Evolutionary conservation across 2,113 vertebrate species (phyloP), one percentile per base, ranked within the genome.

Genomic region (Hymenochirus boettgeri): DNA sequence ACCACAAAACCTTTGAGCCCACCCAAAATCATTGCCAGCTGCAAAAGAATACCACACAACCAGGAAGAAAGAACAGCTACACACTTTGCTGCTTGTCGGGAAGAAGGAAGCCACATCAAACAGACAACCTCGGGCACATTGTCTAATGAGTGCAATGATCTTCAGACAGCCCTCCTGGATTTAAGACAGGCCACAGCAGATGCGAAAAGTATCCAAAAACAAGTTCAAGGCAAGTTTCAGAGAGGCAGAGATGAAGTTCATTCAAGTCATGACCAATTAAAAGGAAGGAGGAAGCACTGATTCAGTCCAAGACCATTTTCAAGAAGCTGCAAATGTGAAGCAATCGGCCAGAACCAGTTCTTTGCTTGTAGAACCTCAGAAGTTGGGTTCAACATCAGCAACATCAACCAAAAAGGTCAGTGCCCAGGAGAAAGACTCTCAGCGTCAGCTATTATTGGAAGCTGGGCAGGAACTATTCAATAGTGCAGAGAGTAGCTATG

Each of bases 341-440:
- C 67, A 66, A 50, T 71, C 75, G 15, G 63, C 62, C 56, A 75
- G 61, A 56, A 62, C 69, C 22, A 69, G 58, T 31, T 57, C 48
- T 59, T 77, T 37, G 37, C 65, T 62, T 52, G 76, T 82, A 46
- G 78, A 85, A 50, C 23, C 77, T 56, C 42, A 77, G 67, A 79
- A 78, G 31, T 80, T 77, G 47, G 78, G 80, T 56, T 74, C 79
- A 72, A n/a, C 76, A 77, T 80, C 71, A 55, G 25, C 78, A 71
- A 45, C 82, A 55, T 82, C 83, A 78, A 83, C 80, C 76, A 73
- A 81, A 90, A 93, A 98, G 94, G 95, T 97, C 91, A 97, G 95
- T 97, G 85, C 83, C 77, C 77, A 88, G 67, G 77, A 85, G 74
- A 37, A 59, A 25, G 72, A 74, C 75, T 81, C 79, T 71, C 81